Percentiles rank a stretch among this genome's conserved stretches.
Evolutionary conservation across 2,113 vertebrate genomes (phyloP).

Genomic region (Argyrosomus japonicus): DNA sequence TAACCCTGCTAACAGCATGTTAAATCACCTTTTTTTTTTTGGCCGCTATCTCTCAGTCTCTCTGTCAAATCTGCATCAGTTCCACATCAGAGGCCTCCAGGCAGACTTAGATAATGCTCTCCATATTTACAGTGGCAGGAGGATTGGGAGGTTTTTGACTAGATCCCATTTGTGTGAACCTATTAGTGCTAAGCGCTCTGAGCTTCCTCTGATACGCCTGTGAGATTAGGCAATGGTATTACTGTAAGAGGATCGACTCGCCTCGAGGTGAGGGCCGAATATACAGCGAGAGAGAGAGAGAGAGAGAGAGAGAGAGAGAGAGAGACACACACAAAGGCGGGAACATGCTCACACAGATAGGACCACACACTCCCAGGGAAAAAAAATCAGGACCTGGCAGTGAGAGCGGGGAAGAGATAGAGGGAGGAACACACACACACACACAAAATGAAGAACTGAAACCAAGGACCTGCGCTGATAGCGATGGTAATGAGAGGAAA

Average conservation of each 20-base stretch:
- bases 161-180: constrained; percentile 81
- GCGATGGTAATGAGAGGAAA: background rate
- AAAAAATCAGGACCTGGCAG: constrained; percentile 55
- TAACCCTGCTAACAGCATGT: constrained; percentile 64
- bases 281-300: background rate
- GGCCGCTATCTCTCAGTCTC: constrained; percentile 66
- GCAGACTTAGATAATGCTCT: constrained; percentile 69
- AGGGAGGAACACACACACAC: constrained; percentile 24
- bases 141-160: constrained; percentile 73
- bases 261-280: constrained; percentile 71
- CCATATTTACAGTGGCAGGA: constrained; percentile 76
- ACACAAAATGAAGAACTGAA: constrained; percentile 16
- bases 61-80: constrained; percentile 78
- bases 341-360: constrained; percentile 63
- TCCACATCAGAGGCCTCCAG: constrained; percentile 69
- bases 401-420: background rate
- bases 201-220: constrained; percentile 78
- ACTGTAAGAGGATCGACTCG: constrained; percentile 82
- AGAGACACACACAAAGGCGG: constrained; percentile 61
- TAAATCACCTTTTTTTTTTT: constrained; percentile 54
- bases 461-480: constrained; percentile 11
- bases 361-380: constrained; percentile 58
- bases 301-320: background rate
- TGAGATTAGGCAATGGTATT: constrained; percentile 81
- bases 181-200: constrained; percentile 74